phyloP scores from a whole-genome alignment of 2,797 vertebrate genomes.

The Cryptoblepharus egeriae region DNA sequence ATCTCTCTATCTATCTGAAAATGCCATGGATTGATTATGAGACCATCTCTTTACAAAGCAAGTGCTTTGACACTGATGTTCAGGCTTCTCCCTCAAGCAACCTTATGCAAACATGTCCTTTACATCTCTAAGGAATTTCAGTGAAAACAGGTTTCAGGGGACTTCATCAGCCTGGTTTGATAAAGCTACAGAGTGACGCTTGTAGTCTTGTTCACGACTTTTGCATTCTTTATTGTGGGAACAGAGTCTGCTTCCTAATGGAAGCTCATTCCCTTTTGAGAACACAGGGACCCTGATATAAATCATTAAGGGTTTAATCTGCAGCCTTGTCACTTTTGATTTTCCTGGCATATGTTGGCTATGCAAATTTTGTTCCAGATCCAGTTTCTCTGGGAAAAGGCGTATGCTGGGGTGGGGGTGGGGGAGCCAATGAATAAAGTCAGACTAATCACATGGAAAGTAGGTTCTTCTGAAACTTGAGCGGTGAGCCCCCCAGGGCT shows the following conservation, averaged over 20 bases:
- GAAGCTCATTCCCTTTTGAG: conserved; percentile 16
- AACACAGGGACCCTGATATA: conserved; percentile 18
- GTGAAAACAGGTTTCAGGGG: not conserved
- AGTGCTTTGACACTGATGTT: no score
- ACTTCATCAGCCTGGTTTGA: not conserved
- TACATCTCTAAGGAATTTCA: not conserved
- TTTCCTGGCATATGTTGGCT: conserved; percentile 24
- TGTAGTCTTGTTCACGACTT: conserved; percentile 1
- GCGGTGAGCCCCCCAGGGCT: not conserved
- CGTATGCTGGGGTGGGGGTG: not conserved
- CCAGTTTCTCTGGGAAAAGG: conserved; percentile 4
- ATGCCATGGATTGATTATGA: no score
- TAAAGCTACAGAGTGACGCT: not conserved
- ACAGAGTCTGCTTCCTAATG: conserved; percentile 7
- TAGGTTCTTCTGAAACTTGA: conserved; percentile 26
- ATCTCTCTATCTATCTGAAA: no score
- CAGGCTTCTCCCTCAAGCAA: no score
- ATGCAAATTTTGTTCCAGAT: conserved; percentile 15
- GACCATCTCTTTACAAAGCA: no score
- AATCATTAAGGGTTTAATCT: conserved; percentile 40
- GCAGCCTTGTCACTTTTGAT: conserved; percentile 31
- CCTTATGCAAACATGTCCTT: not conserved
- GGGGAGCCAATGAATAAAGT: conserved; percentile 10
- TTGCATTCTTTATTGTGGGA: not conserved
- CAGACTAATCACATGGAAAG: conserved; percentile 4